A percentile compares a stretch with the other conserved stretches of the same genome.
Conservation (phyloP, 2,113 vertebrate genomes). For the Dermatemys mawii region DNA sequence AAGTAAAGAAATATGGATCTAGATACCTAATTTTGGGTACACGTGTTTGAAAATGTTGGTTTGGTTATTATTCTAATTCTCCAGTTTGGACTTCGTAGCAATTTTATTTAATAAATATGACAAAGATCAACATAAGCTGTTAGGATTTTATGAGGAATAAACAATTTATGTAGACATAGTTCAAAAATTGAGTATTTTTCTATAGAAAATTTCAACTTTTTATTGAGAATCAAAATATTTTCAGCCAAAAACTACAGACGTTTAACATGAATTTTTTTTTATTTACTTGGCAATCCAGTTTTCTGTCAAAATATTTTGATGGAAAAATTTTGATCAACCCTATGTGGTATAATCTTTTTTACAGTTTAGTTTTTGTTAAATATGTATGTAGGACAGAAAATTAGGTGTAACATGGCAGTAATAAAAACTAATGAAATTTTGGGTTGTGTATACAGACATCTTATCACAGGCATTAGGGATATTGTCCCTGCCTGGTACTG, state of each 20-base stretch:
- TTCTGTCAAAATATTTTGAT: background rate
- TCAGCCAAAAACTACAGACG: background rate
- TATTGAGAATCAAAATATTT: background rate
- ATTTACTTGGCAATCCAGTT: background rate
- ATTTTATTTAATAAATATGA: background rate
- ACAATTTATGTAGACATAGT: background rate
- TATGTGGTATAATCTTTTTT: background rate
- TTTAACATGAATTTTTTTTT: background rate
- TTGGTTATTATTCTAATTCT: background rate
- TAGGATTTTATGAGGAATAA: background rate
- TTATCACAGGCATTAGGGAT: background rate
- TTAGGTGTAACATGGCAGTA: background rate
- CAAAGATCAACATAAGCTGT: background rate
- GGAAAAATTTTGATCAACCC: too few species aligned
- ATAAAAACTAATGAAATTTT: background rate
- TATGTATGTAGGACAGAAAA: background rate
- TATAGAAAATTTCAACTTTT: background rate
- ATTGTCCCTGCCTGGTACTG: background rate
- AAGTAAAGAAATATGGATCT: background rate
- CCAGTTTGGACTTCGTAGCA: background rate
- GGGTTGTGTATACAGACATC: background rate
- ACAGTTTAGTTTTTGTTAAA: background rate
- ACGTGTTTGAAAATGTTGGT: background rate
- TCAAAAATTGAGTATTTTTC: background rate
- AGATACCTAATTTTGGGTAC: background rate